Evolutionary conservation across 2,888 invertebrate species (phyloP).

Genomic region (Sarcophaga subvicina): DNA sequence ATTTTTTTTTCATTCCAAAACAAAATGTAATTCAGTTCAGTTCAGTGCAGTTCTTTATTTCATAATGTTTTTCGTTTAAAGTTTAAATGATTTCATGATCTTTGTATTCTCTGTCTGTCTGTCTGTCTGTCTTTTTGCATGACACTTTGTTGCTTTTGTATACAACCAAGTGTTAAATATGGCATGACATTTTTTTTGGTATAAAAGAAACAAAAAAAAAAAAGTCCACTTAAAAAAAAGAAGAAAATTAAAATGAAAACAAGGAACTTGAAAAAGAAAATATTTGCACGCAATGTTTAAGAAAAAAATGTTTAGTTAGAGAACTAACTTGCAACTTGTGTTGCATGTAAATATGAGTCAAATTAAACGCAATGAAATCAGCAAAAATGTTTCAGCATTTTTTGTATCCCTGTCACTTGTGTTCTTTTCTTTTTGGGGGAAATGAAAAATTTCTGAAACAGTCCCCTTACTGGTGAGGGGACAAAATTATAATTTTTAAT

Average conservation of each 20-base stretch:
- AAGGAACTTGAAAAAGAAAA: slow-evolving; percentile 37
- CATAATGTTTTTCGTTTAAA: slow-evolving; percentile 27
- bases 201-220: slow-evolving; percentile 21
- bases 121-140: slow-evolving; percentile 50
- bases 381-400: slow-evolving; percentile 28
- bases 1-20: slow-evolving; percentile 32
- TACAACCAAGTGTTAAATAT: slow-evolving; percentile 66
- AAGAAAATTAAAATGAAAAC: neutral
- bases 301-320: slow-evolving; percentile 28
- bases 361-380: slow-evolving; percentile 63
- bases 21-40: slow-evolving; percentile 37
- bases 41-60: neutral
- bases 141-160: slow-evolving; percentile 57
- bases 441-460: neutral
- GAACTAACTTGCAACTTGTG: slow-evolving; percentile 14
- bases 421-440: neutral
- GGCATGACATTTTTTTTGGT: slow-evolving; percentile 65
- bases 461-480: neutral
- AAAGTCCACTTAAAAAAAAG: neutral
- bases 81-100: slow-evolving; percentile 63
- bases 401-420: neutral
- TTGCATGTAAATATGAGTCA: slow-evolving; percentile 55
- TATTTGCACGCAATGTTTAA: slow-evolving; percentile 62
- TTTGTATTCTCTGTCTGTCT: slow-evolving; percentile 31
- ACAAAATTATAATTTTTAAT: neutral